Percentiles rank a stretch among this genome's conserved stretches.
These are phyloP conservation scores for Drosophila flavopinicola DNA, from an alignment of 2,888 invertebrate genomes.

Conservation along the genomic window DNA sequence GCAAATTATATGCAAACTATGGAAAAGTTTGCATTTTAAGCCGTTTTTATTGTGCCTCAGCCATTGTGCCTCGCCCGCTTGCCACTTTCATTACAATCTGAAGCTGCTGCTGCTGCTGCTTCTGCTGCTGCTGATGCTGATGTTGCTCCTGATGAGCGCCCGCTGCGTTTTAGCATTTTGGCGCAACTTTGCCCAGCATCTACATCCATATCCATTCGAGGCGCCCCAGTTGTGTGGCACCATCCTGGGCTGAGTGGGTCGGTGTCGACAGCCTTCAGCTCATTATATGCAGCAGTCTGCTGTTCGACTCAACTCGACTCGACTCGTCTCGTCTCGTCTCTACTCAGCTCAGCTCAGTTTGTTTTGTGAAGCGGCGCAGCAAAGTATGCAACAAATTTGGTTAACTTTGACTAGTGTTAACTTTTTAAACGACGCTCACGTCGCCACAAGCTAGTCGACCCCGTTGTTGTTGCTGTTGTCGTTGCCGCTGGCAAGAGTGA, in stretches of 20 bases:
- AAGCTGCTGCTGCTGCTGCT: constrained; percentile 12
- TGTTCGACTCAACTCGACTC: constrained; percentile 17
- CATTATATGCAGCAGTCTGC: constrained; percentile 66
- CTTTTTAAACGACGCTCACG: constrained; percentile 67
- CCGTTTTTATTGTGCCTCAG: constrained; percentile 52
- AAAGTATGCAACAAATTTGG: constrained; percentile 79
- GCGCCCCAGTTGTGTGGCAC: constrained; percentile 62
- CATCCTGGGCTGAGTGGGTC: constrained; percentile 19
- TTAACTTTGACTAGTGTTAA: constrained; percentile 77
- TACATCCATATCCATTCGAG: constrained; percentile 44
- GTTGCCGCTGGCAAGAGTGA: constrained; percentile 16
- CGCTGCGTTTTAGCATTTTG: constrained; percentile 73
- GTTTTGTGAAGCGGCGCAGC: constrained; percentile 72
- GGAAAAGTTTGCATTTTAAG: constrained; percentile 62
- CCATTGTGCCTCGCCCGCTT: constrained; percentile 61
- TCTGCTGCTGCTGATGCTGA: constrained; percentile 3
- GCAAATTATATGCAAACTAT: constrained; percentile 39
- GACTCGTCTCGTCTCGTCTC: constrained; percentile 19
- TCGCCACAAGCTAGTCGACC: constrained; percentile 1
- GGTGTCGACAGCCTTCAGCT: constrained; percentile 52
- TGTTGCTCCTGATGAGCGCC: constrained; percentile 54
- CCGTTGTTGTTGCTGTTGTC: constrained; percentile 2
- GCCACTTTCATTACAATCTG: constrained; percentile 48
- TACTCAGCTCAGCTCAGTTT: constrained; percentile 52
- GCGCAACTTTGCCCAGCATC: constrained; percentile 63